Percentiles rank a stretch among this genome's conserved stretches.
Conservation (phyloP, 2,113 vertebrate species). For the Ophiodon elongatus region DNA sequence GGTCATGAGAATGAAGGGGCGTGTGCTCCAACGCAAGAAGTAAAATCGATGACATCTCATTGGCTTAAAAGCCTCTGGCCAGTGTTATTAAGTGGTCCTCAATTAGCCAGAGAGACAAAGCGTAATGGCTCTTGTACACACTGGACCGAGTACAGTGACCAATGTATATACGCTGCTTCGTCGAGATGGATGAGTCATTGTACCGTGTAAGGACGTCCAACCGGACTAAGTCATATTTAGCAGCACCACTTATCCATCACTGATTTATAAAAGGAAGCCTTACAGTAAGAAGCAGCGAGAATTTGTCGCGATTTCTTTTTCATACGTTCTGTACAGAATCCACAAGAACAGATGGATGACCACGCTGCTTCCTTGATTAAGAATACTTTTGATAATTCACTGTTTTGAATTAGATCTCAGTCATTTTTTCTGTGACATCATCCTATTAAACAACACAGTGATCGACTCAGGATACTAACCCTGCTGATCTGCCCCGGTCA, state of each 20-base stretch:
- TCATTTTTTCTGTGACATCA: too few species aligned
- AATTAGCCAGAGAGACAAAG: conserved; percentile 70
- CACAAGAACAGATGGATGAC: background rate
- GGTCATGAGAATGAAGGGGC: conserved; percentile 54
- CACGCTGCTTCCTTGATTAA: too few species aligned
- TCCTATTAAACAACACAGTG: background rate
- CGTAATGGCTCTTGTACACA: conserved; percentile 45
- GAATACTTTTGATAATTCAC: background rate
- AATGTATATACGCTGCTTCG: conserved; percentile 27
- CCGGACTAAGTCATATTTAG: background rate
- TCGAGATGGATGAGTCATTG: conserved; percentile 51
- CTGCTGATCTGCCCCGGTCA: background rate
- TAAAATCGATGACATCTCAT: conserved; percentile 83
- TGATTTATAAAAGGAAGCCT: conserved; percentile 5
- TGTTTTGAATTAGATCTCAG: background rate
- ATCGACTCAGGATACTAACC: background rate
- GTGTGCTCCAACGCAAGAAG: conserved; percentile 45
- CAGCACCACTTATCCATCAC: conserved; percentile 2
- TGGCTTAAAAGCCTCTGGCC: conserved; percentile 80
- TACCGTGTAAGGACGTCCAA: conserved; percentile 1
- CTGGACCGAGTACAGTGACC: conserved; percentile 45
- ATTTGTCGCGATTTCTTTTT: background rate
- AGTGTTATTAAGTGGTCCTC: conserved; percentile 75
- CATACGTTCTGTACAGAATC: background rate
- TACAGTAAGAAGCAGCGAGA: background rate